Evolutionary conservation across 2,888 invertebrate species (phyloP).

Genomic region (Arrhopalites spinosus): DNA sequence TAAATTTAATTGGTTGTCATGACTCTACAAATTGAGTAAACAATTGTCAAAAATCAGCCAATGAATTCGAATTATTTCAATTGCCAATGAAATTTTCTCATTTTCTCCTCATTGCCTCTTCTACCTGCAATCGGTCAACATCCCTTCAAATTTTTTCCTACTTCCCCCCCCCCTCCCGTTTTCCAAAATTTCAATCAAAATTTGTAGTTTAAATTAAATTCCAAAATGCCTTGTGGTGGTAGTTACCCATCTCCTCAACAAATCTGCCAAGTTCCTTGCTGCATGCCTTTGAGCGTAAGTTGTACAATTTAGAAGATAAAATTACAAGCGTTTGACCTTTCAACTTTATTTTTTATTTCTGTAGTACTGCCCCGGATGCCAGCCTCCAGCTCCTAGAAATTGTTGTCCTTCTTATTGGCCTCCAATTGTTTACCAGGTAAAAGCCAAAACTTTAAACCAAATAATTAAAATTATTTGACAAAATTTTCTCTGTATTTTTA

Average conservation of each 20-base stretch:
- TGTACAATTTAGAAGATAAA: too few relatives aligned
- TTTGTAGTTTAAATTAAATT: background rate
- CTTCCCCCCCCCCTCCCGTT: background rate
- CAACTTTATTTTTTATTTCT: too few relatives aligned
- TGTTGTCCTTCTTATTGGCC: constrained; percentile 32
- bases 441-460: too few relatives aligned
- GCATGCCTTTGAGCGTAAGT: constrained; percentile 16
- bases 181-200: constrained; percentile 1
- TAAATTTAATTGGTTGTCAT: too few relatives aligned
- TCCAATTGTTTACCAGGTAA: constrained; percentile 18
- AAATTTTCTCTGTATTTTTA: background rate
- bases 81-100: background rate
- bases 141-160: background rate
- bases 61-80: background rate
- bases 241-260: constrained; percentile 5
- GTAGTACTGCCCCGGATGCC: background rate
- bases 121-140: constrained; percentile 7
- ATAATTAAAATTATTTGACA: too few relatives aligned
- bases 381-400: background rate
- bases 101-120: constrained; percentile 11
- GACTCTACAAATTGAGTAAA: too few relatives aligned
- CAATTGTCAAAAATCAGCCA: too few relatives aligned
- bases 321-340: too few relatives aligned
- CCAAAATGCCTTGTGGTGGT: constrained; percentile 19
- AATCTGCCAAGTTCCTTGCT: constrained; percentile 18